These are phyloP conservation scores for Sialia sialis DNA, from an alignment of 2,113 vertebrate species.

Conservation along the genomic window DNA sequence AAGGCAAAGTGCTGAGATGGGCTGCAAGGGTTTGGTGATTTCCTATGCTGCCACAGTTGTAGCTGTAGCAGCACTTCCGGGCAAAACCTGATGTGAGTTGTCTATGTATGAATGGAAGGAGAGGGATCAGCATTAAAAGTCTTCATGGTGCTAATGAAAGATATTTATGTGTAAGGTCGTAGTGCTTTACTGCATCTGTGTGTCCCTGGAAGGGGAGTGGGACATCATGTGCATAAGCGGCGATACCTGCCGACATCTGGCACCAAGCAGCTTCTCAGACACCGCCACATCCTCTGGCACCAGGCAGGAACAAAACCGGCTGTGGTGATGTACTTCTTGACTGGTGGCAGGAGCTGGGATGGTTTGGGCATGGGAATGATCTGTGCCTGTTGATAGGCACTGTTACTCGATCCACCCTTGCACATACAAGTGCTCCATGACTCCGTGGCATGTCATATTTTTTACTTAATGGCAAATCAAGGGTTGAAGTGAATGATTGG, in stretches of 20 bases:
- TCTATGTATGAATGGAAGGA: background rate
- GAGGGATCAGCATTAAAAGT: background rate
- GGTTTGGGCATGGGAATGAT: background rate
- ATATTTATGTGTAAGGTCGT: background rate
- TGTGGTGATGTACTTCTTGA: background rate
- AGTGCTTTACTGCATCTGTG: background rate
- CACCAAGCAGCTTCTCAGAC: background rate
- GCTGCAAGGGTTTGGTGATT: background rate
- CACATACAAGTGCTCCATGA: accelerated
- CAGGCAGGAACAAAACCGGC: accelerated
- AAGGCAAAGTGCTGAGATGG: background rate
- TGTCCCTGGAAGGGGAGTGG: background rate
- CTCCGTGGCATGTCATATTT: accelerated
- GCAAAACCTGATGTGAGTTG: background rate
- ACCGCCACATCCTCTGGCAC: accelerated
- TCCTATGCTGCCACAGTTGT: background rate
- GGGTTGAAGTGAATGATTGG: background rate
- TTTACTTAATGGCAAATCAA: background rate
- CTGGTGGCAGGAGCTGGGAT: background rate
- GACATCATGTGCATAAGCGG: background rate
- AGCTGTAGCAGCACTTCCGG: background rate
- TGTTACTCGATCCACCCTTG: accelerated
- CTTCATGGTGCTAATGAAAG: background rate
- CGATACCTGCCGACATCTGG: accelerated
- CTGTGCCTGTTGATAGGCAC: background rate